A percentile compares a stretch with the other conserved stretches of the same genome.
Conservation (phyloP, 2,113 vertebrate genomes). For the Hystrix brachyura region DNA sequence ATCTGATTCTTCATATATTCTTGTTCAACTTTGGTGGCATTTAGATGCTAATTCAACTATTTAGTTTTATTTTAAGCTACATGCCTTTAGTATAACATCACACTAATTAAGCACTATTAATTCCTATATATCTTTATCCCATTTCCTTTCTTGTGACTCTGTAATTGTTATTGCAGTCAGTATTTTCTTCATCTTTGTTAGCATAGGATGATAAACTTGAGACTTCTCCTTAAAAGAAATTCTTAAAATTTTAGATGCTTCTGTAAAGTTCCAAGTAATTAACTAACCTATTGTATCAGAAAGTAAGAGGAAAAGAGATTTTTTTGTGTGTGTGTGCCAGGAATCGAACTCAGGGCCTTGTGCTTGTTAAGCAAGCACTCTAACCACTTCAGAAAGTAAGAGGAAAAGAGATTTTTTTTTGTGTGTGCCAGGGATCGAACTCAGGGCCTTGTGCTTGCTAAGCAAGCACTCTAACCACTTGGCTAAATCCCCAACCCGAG, state of each 20-base stretch:
- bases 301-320: neutral
- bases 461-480: too few relatives aligned
- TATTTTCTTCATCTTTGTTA: constrained; percentile 38
- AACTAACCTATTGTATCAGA: neutral
- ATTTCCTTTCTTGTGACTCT: neutral
- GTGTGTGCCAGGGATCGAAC: too few relatives aligned
- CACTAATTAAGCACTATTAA: neutral
- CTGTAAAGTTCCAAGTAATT: neutral
- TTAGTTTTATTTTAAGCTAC: constrained; percentile 44
- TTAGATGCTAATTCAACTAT: constrained; percentile 38
- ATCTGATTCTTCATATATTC: neutral
- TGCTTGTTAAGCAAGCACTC: too few relatives aligned
- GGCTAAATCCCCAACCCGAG: too few relatives aligned
- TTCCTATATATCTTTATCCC: neutral
- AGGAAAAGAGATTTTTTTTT: neutral
- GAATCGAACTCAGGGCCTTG: too few relatives aligned
- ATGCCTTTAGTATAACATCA: neutral
- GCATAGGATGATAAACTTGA: neutral
- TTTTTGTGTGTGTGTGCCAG: too few relatives aligned
- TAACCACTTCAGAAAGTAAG: neutral
- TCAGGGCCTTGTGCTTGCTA: too few relatives aligned
- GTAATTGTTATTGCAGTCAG: neutral
- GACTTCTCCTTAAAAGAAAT: neutral
- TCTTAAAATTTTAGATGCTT: neutral
- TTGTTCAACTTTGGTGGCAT: neutral